Base-by-base conservation (phyloP, 35 echinoderm and acorn worm species). In the Hemicentrotus pulcherrimus region DNA sequence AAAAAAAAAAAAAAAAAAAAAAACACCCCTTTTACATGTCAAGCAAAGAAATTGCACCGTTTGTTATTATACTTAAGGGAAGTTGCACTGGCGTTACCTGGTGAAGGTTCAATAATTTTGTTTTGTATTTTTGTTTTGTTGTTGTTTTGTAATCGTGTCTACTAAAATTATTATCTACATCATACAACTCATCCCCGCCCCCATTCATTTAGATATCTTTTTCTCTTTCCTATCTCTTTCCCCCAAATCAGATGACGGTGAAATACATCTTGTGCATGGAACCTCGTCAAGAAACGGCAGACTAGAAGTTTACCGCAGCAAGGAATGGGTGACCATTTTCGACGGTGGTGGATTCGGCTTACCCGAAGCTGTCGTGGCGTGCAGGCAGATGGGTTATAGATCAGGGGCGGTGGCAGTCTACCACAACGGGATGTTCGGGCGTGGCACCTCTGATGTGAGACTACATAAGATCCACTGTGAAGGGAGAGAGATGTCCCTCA, bases 301-400 rank as follows among this genome's bases (percentile, higher is more conserved):
- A 33, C 88, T 90, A 18, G 88, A 90, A 47, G 46, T 90, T 33
- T 90, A 45, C 88, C 32, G 32, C 12, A 47, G 33, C 46, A 18
- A 33, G 5, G 32, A 33, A 33, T 90, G 88, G 88, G 88, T 47
- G 46, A 90, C 88, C 12, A 90, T 90, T 18, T 90, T 45, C 31
- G 46, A 90, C 46, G 88, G 88, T 45, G 88, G 88, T 30, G 88
- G 46, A 33, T 90, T 90, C 88, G 33, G 88, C 14, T 24, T 33
- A 45, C 88, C 14, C 32, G 88, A 90, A 47, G 88, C 88, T 1
- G 32, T 90, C 2, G 88, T 90, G 32, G 88, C 88, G 12, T 90
- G 88, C 88, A 90, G 88, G 33, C 88, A 90, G 88, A 33, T 90
- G 88, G 88, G 88, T 18, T 90, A 32, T 30, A 18, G 46, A 15